A percentile compares a stretch with the other conserved stretches of the same genome.
These are phyloP conservation scores for Drosophila sproati DNA, from an alignment of 1,140 invertebrate genomes.

Conservation along the genomic window DNA sequence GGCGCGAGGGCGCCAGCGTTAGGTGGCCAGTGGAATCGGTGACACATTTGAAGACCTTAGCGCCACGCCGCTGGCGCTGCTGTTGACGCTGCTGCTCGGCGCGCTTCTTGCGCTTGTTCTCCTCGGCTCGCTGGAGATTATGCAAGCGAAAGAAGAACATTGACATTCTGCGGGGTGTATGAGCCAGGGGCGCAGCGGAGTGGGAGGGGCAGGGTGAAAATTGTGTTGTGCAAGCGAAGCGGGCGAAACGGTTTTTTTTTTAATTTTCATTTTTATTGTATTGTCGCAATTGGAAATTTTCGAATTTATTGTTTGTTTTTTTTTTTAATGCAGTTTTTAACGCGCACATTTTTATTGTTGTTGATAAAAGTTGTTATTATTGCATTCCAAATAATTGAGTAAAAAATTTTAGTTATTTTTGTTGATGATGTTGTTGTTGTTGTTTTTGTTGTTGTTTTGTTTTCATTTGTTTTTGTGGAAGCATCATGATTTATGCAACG, in stretches of 20 bases:
- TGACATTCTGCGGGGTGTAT: constrained; percentile 89
- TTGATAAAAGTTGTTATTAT: constrained; percentile 23
- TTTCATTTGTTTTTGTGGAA: constrained; percentile 4
- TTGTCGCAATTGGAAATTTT: constrained; percentile 9
- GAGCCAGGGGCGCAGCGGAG: constrained; percentile 17
- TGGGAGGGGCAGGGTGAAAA: constrained; percentile 3
- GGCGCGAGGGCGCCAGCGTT: constrained; percentile 90
- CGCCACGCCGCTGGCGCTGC: constrained; percentile 84
- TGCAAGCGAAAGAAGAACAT: constrained; percentile 97
- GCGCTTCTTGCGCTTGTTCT: constrained; percentile 87
- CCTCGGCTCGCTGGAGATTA: constrained; percentile 93
- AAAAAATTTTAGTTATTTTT: constrained; percentile 25
- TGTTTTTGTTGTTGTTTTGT: constrained; percentile 43
- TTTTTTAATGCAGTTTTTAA: not conserved
- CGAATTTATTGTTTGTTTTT: constrained; percentile 15
- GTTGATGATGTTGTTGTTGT: constrained; percentile 23
- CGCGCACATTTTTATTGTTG: constrained; percentile 29
- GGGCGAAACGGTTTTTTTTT: constrained; percentile 11
- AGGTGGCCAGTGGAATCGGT: constrained; percentile 85
- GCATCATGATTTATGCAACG: constrained; percentile 49
- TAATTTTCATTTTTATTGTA: constrained; percentile 14
- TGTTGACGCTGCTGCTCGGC: constrained; percentile 86
- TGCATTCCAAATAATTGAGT: constrained; percentile 7
- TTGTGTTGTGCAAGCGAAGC: constrained; percentile 39
- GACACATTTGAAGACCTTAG: constrained; percentile 85